These are phyloP conservation scores for Rana temporaria DNA, from an alignment of 2,113 vertebrate species.

Conservation along the genomic window DNA sequence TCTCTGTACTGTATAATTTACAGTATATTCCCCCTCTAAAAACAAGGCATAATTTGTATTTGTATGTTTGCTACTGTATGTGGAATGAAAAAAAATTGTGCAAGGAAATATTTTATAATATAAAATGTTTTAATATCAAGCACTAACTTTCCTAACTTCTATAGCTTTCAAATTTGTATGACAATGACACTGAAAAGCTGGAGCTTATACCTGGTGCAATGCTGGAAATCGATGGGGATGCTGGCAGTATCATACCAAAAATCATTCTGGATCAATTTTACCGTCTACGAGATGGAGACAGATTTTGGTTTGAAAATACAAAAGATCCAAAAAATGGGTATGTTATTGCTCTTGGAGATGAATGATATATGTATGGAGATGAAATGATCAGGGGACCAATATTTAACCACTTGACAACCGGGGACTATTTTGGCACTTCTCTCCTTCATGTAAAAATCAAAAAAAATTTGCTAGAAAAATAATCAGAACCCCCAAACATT, in stretches of 20 bases:
- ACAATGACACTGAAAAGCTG: constrained; percentile 73
- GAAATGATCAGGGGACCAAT: background rate
- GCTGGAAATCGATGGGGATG: constrained; percentile 72
- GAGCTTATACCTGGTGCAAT: constrained; percentile 89
- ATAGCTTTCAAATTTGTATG: constrained; percentile 70
- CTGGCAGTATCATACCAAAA: constrained; percentile 78
- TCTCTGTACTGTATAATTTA: no score
- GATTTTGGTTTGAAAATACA: constrained; percentile 96
- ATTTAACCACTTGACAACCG: no score
- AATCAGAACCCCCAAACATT: no score
- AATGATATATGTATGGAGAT: background rate
- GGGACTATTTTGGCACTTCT: no score
- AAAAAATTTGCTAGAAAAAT: no score
- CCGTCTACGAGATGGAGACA: constrained; percentile 88
- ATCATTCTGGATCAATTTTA: constrained; percentile 90
- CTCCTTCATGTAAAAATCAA: no score
- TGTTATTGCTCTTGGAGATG: constrained; percentile 18
- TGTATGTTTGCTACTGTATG: no score
- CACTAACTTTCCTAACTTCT: constrained; percentile 46
- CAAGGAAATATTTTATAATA: no score
- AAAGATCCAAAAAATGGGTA: constrained; percentile 91
- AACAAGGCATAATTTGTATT: no score
- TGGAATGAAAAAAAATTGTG: no score
- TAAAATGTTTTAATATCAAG: no score
- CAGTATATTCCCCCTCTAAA: no score